Evolutionary conservation across 2,888 invertebrate species (phyloP), one percentile per base, ranked within the genome.

Genomic region (Bugula neritina): DNA sequence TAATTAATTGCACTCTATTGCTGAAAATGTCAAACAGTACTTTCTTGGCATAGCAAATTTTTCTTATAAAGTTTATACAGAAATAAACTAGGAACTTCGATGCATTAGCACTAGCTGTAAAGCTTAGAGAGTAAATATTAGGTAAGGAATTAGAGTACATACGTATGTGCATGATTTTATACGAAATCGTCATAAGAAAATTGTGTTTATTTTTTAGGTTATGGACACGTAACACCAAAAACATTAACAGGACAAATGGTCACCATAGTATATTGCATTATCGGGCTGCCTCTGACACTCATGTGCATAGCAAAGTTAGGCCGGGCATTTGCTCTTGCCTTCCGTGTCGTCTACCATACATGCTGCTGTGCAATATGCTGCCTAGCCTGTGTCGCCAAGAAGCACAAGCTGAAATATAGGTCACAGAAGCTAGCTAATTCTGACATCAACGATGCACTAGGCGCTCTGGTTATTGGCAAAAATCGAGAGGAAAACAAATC

Each of bases 261-360:
- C 10, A 70, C 70, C 2, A 70, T 70, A 54, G 10, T 70, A 13
- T 70, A 70, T 23, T 43, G 52, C 23, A 43, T 70, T 10, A 43
- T 70, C 3, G 70, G 70, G n/a, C 25, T 70, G 1, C 70, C 70
- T 10, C 70, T 70, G n/a, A 70, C 70, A 2, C 43, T 70, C 2
- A 70, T 70, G 70, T 70, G 35, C 23, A 70, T 70, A n/a, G 70
- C 54, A 10, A 70, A 70, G 43, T n/a, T 70, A 25, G 70, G 70
- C 13, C 21, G 35, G 10, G 43, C 54, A 52, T 70, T 70, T 54
- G 70, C 70, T 31, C 10, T 10, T 27, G 52, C 29, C 10, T 54
- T 70, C 43, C 21, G 70, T n/a, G 52, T 70, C 70, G 35, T 54
- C 25, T 70, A 70, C 70, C 70, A 70, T 43, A 54, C 70, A 2